Base-by-base conservation (phyloP, 53 echinoderm and acorn worm species). In the Echinarachnius parma region DNA sequence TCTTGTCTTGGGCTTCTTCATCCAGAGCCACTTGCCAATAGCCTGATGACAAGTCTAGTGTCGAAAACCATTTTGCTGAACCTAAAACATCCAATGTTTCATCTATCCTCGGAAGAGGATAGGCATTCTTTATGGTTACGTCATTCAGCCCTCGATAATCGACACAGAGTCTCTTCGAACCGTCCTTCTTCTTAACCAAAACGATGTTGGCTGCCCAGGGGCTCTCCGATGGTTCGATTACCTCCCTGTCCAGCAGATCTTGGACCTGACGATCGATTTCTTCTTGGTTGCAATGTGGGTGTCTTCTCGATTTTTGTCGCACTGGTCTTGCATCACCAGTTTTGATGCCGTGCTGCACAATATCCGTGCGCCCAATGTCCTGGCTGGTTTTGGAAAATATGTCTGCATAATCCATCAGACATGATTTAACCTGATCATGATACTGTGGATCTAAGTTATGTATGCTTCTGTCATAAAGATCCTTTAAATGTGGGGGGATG, bases 121-220 rank as follows among this genome's bases (percentile, higher is more conserved):
- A 86, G 0, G 77, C 80, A 62, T 91, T 83, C 28, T 91, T 92
- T 1, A 83, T 62, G 0, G 92, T 87, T 0, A 75, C 48, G 0
- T 57, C 57, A 33, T 92, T 92, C 13, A 92, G 63, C 10, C 24
- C 19, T 13, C 84, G 25, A 29, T 87, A 92, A 21, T 92, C 87
- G 0, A 84, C 50, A 27, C 92, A 87, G 8, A 87, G 53, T 34
- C 66, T 60, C 42, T 61, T 82, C 3, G 87, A 50, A 5, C 84
- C 84, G 37, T 87, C 87, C 39, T 92, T 92, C 76, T 92, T 92
- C 9, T 58, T 75, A 0, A 87, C 87, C n/a, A 88, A 28, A 0
- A 91, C 91, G 0, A 86, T 39, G 9, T 61, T 60, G 16, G 83
- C 14, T 11, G 83, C 76, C 91, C 87, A 92, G 1, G 92, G 85